These are phyloP conservation scores for Pseudorhombus dupliciocellatus DNA, from an alignment of 2,113 vertebrate genomes.

Conservation along the genomic window DNA sequence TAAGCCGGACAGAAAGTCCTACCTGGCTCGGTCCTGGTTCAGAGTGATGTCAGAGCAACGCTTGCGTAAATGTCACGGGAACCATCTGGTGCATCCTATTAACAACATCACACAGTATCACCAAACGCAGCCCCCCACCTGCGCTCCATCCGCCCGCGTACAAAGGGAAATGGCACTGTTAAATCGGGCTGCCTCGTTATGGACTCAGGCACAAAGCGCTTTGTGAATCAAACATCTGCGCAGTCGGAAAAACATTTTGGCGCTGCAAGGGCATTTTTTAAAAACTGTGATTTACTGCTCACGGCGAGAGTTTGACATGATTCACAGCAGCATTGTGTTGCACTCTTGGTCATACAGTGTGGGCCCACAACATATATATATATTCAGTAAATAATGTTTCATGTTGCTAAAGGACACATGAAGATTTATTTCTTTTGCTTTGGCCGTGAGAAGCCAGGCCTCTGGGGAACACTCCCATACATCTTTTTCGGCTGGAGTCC, in stretches of 20 bases:
- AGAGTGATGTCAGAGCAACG: neutral
- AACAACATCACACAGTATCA: neutral
- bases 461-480: constrained; percentile 20
- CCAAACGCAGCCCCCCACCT: neutral
- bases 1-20: neutral
- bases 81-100: constrained; percentile 10
- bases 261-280: neutral
- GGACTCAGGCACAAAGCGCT: neutral
- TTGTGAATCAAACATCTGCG: neutral
- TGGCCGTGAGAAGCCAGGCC: constrained; percentile 29
- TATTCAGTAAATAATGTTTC: constrained; percentile 27
- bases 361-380: neutral
- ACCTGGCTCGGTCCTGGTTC: neutral
- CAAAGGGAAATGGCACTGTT: neutral
- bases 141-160: neutral
- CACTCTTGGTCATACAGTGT: neutral
- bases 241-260: neutral
- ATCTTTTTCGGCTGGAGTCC: constrained; percentile 35
- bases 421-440: constrained; percentile 45
- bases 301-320: neutral
- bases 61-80: constrained; percentile 21
- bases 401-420: constrained; percentile 19
- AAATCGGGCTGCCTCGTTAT: neutral
- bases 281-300: neutral
- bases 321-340: constrained; percentile 15